These are phyloP conservation scores for Rhamphomyia laevipes DNA, from an alignment of 2,888 invertebrate genomes.

Conservation along the genomic window DNA sequence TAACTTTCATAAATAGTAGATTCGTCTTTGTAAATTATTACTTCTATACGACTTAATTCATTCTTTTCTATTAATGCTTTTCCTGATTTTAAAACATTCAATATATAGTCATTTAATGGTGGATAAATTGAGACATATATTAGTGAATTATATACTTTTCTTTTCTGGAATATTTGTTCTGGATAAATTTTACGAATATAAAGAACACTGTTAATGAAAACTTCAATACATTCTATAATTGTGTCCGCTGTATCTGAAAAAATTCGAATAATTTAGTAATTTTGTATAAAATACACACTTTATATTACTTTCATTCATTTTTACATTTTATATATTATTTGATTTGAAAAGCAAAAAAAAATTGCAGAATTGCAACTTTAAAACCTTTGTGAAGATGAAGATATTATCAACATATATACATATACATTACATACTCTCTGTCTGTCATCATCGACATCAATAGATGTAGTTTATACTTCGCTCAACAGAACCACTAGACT, in stretches of 20 bases:
- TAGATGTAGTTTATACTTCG: no score
- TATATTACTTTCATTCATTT: no score
- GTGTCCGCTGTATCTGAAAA: conserved; percentile 18
- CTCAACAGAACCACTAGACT: no score
- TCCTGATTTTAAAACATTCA: conserved; percentile 23
- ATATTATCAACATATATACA: no score
- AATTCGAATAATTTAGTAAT: no score
- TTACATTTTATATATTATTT: no score
- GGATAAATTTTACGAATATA: conserved; percentile 32
- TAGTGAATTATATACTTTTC: conserved; percentile 29
- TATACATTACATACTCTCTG: no score
- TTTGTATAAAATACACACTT: no score
- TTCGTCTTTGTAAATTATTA: conserved; percentile 24
- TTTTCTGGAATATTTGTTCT: conserved; percentile 28
- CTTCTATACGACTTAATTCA: conserved; percentile 23
- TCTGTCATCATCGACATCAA: no score
- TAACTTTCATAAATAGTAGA: conserved; percentile 16
- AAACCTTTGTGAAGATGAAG: no score
- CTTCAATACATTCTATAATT: conserved; percentile 30
- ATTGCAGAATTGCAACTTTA: no score
- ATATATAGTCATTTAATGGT: conserved; percentile 27
- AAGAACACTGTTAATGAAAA: conserved; percentile 30
- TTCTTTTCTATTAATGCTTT: conserved; percentile 20
- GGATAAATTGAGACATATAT: conserved; percentile 30
- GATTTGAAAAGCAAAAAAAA: no score